Base-by-base conservation (phyloP, 2,888 invertebrate species). In the Saturnia japonica region DNA sequence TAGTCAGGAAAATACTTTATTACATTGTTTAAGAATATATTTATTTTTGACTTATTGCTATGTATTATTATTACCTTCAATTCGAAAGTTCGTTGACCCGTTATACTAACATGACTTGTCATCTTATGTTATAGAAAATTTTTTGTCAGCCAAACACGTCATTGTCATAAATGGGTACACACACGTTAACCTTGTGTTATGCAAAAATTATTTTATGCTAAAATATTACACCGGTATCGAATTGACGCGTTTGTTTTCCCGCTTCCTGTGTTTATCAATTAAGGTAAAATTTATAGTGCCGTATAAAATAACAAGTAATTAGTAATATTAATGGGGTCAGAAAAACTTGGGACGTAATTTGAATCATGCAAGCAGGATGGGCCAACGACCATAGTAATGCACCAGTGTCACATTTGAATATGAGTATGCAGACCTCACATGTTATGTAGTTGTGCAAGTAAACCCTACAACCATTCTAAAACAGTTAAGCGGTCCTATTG, bases 21-120 rank as follows among this genome's bases (percentile, higher is more conserved):
- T n/a, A 14, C 19, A 47, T n/a, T 4, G 16, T 19, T 47, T 47
- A 47, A 47, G 19, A 47, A 19, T 47, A n/a, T 12, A 1, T 16
- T 45, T 45, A 45, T 45, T 45, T 11, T 14, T 16, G 6, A 19
- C 14, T 47, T 47, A 47, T 19, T 47, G 19, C 22, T 22, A 47
- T 51, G 9, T 51, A 19, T 22, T 60, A 28, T 60, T 60, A 60
- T 64, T 64, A 40, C 64, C 64, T 64, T 64, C 40, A 64, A 40
- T 40, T 62, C 64, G 64, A n/a, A 40, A 64, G 64, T 40, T 64
- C 19, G 11, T 64, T 64, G 64, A 64, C 64, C 64, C 19, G 19
- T n/a, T n/a, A 19, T n/a, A n/a, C 64, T 64, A 64, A 64, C 64
- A 64, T 40, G 34, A 40, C 16, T 64, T 64, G 64, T 19, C 64